Evolutionary conservation across 2,888 invertebrate genomes (phyloP).

Genomic region (Dynastes hyllus): DNA sequence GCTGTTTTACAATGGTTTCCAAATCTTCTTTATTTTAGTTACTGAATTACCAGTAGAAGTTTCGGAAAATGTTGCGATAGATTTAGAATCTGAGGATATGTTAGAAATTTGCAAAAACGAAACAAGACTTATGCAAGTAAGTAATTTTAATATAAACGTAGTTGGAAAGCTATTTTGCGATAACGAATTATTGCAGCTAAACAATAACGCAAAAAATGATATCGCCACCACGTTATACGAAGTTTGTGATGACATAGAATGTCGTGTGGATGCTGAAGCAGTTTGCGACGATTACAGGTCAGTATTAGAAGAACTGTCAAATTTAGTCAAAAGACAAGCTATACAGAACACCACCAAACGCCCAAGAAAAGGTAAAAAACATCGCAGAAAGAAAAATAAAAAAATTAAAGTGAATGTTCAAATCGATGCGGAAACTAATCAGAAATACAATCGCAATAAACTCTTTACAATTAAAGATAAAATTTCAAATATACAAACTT

Average conservation of each 20-base stretch:
- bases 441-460: conserved; percentile 42
- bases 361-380: conserved; percentile 25
- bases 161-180: conserved; percentile 1
- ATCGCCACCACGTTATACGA: conserved; percentile 62
- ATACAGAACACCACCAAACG: conserved; percentile 17
- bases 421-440: conserved; percentile 60
- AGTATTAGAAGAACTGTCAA: conserved; percentile 61
- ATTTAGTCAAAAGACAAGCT: conserved; percentile 63
- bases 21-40: conserved; percentile 63
- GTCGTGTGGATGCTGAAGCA: conserved; percentile 56
- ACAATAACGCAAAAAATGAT: conserved; percentile 61
- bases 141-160: not conserved
- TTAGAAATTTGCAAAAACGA: conserved; percentile 70
- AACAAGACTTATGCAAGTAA: conserved; percentile 68
- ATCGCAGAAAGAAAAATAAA: conserved; percentile 48
- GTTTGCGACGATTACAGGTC: conserved; percentile 58
- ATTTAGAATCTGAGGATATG: conserved; percentile 67
- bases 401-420: conserved; percentile 64
- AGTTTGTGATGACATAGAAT: conserved; percentile 54
- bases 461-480: conserved; percentile 44
- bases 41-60: conserved; percentile 72
- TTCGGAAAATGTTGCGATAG: conserved; percentile 71
- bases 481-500: conserved; percentile 52
- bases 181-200: conserved; percentile 57
- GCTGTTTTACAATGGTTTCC: not conserved